phyloP scores from a whole-genome alignment of 1,140 invertebrate species.

The Cydia fagiglandana region DNA sequence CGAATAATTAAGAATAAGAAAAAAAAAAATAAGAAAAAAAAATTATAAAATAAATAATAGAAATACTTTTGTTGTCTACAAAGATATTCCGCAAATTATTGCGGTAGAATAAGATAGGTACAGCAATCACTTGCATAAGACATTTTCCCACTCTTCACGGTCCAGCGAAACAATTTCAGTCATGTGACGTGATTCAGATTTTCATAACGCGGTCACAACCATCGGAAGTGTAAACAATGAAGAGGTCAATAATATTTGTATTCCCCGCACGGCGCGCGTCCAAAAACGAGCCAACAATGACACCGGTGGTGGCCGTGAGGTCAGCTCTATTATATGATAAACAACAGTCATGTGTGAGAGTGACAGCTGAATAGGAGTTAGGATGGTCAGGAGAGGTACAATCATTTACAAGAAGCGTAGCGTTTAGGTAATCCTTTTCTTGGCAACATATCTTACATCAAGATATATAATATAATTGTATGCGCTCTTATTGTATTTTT shows the following conservation, averaged over 20 bases:
- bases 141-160: too few species aligned
- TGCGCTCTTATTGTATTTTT: too few species aligned
- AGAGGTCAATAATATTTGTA: slow-evolving; percentile 30
- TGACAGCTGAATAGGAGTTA: not conserved
- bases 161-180: not conserved
- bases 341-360: not conserved
- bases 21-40: too few species aligned
- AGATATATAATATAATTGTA: too few species aligned
- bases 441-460: too few species aligned
- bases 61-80: too few species aligned
- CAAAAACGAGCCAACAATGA: slow-evolving; percentile 20
- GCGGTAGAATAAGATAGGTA: too few species aligned
- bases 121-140: too few species aligned
- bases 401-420: not conserved
- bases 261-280: not conserved
- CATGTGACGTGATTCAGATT: not conserved
- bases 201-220: not conserved
- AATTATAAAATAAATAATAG: too few species aligned
- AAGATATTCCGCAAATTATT: too few species aligned
- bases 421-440: too few species aligned
- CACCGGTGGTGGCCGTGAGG: slow-evolving; percentile 4
- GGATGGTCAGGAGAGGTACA: not conserved
- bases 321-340: slow-evolving; percentile 8
- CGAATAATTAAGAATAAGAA: too few species aligned
- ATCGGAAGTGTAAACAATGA: slow-evolving; percentile 25